Conservation (phyloP, 1,140 invertebrate genomes). For the Teleopsis dalmanni region DNA sequence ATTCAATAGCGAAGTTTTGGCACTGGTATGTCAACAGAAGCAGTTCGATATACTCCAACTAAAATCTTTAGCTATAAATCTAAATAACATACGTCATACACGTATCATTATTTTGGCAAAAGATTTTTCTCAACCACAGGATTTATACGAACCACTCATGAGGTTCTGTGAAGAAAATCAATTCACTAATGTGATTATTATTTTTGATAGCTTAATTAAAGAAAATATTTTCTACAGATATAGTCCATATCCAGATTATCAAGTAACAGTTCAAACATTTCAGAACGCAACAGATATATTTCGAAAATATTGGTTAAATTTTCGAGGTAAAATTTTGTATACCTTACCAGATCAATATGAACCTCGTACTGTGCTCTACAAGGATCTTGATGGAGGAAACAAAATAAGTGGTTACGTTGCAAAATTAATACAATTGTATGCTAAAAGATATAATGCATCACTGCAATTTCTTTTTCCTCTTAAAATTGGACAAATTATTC, state of each 20-base stretch:
- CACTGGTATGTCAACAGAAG: too few relatives aligned
- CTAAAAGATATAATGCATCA: neutral
- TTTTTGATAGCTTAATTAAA: neutral
- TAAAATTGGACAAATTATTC: neutral
- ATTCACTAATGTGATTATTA: neutral
- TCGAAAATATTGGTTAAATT: neutral
- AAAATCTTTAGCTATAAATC: too few relatives aligned
- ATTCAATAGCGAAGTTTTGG: too few relatives aligned
- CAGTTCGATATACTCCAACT: too few relatives aligned
- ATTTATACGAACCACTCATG: neutral
- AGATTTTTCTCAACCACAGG: too few relatives aligned
- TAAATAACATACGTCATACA: too few relatives aligned
- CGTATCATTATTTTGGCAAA: too few relatives aligned
- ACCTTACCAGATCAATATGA: neutral
- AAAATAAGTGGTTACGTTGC: neutral
- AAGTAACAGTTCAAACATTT: neutral
- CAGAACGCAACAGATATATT: neutral
- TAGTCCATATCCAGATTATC: neutral
- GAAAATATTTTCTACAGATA: neutral
- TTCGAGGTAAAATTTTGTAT: neutral
- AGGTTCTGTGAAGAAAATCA: neutral
- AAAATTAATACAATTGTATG: neutral
- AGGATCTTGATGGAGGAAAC: neutral
- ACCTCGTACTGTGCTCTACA: neutral
- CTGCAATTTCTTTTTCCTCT: neutral